phyloP scores from a whole-genome alignment of 2,888 invertebrate genomes.

The Lordiphosa andalusiaca region DNA sequence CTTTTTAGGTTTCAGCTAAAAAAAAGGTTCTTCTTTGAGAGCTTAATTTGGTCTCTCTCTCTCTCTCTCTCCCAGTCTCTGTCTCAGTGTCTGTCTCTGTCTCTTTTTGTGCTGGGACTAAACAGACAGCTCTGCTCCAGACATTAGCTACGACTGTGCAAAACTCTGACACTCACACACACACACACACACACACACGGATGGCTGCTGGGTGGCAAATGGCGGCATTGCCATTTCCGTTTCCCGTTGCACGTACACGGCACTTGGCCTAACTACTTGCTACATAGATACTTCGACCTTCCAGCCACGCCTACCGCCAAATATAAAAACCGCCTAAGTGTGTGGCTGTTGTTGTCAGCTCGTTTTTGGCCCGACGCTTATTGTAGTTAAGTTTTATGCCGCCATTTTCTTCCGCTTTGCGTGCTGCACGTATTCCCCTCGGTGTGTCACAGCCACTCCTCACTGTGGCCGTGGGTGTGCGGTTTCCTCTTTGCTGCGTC shows the following conservation, averaged over 20 bases:
- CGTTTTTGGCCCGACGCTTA: slow-evolving; percentile 55
- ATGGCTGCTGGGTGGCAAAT: slow-evolving; percentile 17
- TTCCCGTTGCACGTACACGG: slow-evolving; percentile 59
- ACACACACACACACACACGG: not conserved
- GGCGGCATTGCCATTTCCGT: slow-evolving; percentile 55
- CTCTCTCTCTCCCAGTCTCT: no score
- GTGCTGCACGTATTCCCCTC: slow-evolving; percentile 53
- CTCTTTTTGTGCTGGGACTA: not conserved
- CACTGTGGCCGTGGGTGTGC: not conserved
- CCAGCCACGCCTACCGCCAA: slow-evolving; percentile 18
- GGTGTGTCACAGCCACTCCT: not conserved
- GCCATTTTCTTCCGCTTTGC: slow-evolving; percentile 62
- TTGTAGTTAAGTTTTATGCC: slow-evolving; percentile 71
- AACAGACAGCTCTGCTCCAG: slow-evolving; percentile 27
- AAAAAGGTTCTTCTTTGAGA: slow-evolving; percentile 4
- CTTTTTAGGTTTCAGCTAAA: slow-evolving; percentile 14
- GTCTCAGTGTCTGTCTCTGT: no score
- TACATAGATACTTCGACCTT: slow-evolving; percentile 31
- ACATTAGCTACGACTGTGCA: slow-evolving; percentile 20
- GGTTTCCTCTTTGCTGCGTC: slow-evolving; percentile 5
- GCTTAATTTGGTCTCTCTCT: not conserved
- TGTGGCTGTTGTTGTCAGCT: slow-evolving; percentile 49
- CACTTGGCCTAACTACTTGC: slow-evolving; percentile 56
- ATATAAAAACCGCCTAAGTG: slow-evolving; percentile 8
- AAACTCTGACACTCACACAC: not conserved